phyloP scores from a whole-genome alignment of 2,888 invertebrate species.

The Apotomis betuletana region DNA sequence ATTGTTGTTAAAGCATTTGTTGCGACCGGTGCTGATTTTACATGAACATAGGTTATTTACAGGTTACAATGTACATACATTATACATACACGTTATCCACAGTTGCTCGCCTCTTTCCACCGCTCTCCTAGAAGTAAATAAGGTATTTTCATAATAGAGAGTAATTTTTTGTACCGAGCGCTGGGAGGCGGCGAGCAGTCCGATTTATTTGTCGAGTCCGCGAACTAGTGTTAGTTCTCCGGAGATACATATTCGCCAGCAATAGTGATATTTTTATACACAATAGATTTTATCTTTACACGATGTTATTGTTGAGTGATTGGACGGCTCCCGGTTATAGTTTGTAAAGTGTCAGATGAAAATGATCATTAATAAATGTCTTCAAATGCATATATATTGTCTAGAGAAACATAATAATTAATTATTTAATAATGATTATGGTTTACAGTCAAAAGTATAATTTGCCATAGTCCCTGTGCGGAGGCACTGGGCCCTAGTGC shows the following conservation, averaged over 20 bases:
- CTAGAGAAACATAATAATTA: constrained; percentile 53
- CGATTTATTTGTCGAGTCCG: constrained; percentile 72
- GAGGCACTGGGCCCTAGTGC: constrained; percentile 48
- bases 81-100: constrained; percentile 77
- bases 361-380: constrained; percentile 60
- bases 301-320: constrained; percentile 80
- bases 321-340: constrained; percentile 82
- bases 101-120: constrained; percentile 61
- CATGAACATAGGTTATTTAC: constrained; percentile 80
- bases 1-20: constrained; percentile 82
- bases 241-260: constrained; percentile 59
- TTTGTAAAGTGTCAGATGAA: constrained; percentile 72
- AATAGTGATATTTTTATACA: constrained; percentile 83
- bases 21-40: constrained; percentile 83
- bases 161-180: constrained; percentile 73
- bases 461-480: constrained; percentile 59
- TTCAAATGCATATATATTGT: constrained; percentile 64
- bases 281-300: constrained; percentile 82
- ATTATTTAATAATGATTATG: constrained; percentile 50
- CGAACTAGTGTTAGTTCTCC: constrained; percentile 52
- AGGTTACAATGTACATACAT: constrained; percentile 77
- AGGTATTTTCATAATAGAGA: constrained; percentile 78
- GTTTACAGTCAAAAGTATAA: constrained; percentile 50
- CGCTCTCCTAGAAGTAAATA: constrained; percentile 59
- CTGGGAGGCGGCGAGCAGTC: constrained; percentile 62